Evolutionary conservation across 1,140 invertebrate species (phyloP).

Genomic region (Trichonephila inaurata): DNA sequence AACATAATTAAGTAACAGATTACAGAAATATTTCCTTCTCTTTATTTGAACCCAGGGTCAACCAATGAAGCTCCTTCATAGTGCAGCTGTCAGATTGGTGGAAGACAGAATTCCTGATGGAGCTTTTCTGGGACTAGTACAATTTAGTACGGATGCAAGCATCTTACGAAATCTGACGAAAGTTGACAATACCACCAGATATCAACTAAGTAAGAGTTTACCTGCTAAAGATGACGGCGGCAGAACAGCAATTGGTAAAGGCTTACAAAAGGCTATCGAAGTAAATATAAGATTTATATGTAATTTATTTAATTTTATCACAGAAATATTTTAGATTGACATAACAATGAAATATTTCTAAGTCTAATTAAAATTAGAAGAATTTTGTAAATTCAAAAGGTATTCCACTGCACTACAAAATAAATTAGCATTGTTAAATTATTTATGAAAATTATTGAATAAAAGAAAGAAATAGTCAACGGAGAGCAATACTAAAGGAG

Average conservation of each 20-base stretch:
- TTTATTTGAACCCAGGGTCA: conserved; percentile 67
- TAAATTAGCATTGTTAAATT: too few relatives aligned
- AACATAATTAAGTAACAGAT: neutral
- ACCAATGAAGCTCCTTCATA: conserved; percentile 77
- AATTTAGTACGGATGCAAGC: conserved; percentile 76
- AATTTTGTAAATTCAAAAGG: too few relatives aligned
- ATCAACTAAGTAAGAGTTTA: conserved; percentile 46
- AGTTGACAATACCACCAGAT: conserved; percentile 69
- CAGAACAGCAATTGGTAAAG: conserved; percentile 77
- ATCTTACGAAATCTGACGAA: conserved; percentile 72
- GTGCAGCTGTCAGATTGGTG: conserved; percentile 73
- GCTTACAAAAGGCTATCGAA: conserved; percentile 67
- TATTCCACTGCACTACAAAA: too few relatives aligned
- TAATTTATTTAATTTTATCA: too few relatives aligned
- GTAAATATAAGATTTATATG: conserved; percentile 14
- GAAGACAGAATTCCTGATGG: conserved; percentile 75
- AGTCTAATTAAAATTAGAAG: too few relatives aligned
- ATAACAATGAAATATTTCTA: too few relatives aligned
- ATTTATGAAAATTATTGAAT: too few relatives aligned
- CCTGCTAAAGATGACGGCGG: conserved; percentile 77
- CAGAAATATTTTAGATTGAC: too few relatives aligned
- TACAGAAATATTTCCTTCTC: neutral
- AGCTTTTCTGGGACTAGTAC: conserved; percentile 73
- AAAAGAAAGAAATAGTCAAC: too few relatives aligned
- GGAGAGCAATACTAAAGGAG: too few relatives aligned